A percentile compares a stretch with the other conserved stretches of the same genome.
phyloP scores from a whole-genome alignment of 2,888 invertebrate genomes.

The Rhamnusium bicolor region DNA sequence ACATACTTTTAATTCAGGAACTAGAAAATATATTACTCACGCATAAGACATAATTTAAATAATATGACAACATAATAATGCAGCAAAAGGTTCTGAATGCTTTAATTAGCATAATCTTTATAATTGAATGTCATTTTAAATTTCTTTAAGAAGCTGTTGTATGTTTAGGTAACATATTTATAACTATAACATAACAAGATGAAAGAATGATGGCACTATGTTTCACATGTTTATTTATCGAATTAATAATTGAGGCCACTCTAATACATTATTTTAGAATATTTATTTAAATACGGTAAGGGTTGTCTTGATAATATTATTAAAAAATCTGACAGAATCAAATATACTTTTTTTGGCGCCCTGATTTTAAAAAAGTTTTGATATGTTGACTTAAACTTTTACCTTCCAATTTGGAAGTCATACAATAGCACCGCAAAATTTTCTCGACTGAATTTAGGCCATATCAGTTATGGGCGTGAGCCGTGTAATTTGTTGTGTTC shows the following conservation, averaged over 20 bases:
- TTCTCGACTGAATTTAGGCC: too few species aligned
- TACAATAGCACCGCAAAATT: too few species aligned
- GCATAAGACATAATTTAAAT: slow-evolving; percentile 3
- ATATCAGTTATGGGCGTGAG: too few species aligned
- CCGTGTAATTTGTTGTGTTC: too few species aligned
- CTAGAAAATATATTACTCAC: background rate
- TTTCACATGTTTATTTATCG: background rate
- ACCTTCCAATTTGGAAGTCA: too few species aligned
- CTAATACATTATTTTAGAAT: background rate
- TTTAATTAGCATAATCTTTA: background rate
- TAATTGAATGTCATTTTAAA: background rate
- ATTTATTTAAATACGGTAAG: too few species aligned
- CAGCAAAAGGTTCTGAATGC: background rate
- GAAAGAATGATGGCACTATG: background rate
- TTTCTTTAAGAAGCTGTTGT: background rate
- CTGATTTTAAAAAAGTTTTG: too few species aligned
- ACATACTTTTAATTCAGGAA: background rate
- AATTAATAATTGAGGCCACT: background rate
- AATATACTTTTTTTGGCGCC: too few species aligned
- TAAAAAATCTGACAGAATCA: too few species aligned
- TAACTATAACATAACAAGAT: background rate
- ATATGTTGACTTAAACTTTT: too few species aligned
- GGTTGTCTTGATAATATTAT: too few species aligned
- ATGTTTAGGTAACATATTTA: background rate
- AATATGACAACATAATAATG: slow-evolving; percentile 4